phyloP scores from a whole-genome alignment of 1,140 invertebrate genomes.

The Aradophagus sp. region DNA sequence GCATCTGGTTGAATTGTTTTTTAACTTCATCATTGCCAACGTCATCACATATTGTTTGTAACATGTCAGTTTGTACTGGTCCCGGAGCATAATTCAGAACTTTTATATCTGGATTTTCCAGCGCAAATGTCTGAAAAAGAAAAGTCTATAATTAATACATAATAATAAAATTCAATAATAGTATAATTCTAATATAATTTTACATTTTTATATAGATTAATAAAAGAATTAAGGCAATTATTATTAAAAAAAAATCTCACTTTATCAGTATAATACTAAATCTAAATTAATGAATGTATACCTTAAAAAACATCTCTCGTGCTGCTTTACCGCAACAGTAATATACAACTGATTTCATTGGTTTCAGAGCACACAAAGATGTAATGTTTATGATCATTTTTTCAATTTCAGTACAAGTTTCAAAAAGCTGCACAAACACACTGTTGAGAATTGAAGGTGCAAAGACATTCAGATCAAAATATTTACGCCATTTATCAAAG shows the following conservation, averaged over 20 bases:
- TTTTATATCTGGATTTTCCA: conserved; percentile 84
- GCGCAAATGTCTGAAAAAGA: conserved; percentile 78
- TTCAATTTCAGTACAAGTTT: conserved; percentile 68
- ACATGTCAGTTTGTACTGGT: conserved; percentile 94
- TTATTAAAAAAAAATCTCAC: too few species aligned
- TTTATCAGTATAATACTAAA: too few species aligned
- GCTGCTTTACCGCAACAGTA: conserved; percentile 93
- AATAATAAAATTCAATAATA: conserved; percentile 11
- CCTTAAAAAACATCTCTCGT: conserved; percentile 93
- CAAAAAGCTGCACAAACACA: conserved; percentile 80
- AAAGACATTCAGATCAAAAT: conserved; percentile 88
- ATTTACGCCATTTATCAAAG: conserved; percentile 78
- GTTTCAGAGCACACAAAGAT: conserved; percentile 86
- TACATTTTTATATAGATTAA: too few species aligned
- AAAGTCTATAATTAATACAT: conserved; percentile 1
- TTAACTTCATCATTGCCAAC: conserved; percentile 78
- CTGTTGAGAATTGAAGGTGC: conserved; percentile 85
- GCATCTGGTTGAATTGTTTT: conserved; percentile 78
- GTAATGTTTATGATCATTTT: conserved; percentile 89
- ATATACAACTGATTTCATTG: conserved; percentile 84
- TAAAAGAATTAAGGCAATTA: too few species aligned
- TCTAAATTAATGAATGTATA: too few species aligned
- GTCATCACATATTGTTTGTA: conserved; percentile 78
- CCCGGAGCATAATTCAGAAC: conserved; percentile 96
- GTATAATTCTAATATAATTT: too few species aligned